Evolutionary conservation across 2,113 vertebrate species (phyloP).

Genomic region (mouse (Mus musculus)): GRCm39 chr3:60998501-60999000

Average conservation of each 20-base stretch:
- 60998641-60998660: background rate
- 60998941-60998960: background rate
- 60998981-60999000: background rate
- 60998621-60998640: background rate
- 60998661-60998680: background rate
- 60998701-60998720: background rate
- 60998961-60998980: background rate
- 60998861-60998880: accelerated
- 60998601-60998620: background rate
- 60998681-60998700: background rate
- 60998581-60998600: background rate
- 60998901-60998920: background rate
- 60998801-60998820: background rate
- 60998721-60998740: background rate
- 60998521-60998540: background rate
- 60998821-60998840: background rate
- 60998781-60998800: background rate
- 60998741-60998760: background rate
- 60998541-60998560: background rate
- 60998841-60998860: background rate
- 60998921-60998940: background rate
- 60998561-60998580: background rate
- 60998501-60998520: background rate
- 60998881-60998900: background rate
- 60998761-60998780: background rate